Conservation (phyloP, 1,140 invertebrate species). For the Metopolophium dirhodum region DNA sequence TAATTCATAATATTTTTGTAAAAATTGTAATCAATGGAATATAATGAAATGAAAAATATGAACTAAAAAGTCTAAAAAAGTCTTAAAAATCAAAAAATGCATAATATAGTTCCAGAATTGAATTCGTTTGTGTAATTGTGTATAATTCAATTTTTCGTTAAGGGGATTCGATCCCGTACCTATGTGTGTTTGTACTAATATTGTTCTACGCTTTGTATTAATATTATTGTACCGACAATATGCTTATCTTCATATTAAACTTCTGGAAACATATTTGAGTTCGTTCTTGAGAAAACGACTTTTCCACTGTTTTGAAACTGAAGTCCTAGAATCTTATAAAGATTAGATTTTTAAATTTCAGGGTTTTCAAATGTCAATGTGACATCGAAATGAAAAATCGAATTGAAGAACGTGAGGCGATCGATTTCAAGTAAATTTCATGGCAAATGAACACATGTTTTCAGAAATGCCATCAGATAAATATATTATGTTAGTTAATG, state of each 20-base stretch:
- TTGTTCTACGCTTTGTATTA: not conserved
- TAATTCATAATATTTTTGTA: too few relatives aligned
- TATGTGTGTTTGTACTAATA: not conserved
- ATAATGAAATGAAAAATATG: not conserved
- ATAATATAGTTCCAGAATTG: not conserved
- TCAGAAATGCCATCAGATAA: not conserved
- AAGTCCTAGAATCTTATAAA: too few relatives aligned
- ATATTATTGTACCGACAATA: too few relatives aligned
- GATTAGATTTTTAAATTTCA: too few relatives aligned
- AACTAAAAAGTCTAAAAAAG: not conserved
- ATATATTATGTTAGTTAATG: not conserved
- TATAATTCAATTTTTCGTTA: not conserved
- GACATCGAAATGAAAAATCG: too few relatives aligned
- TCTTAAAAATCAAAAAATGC: too few relatives aligned
- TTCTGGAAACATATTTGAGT: not conserved
- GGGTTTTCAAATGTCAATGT: too few relatives aligned
- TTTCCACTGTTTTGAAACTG: not conserved
- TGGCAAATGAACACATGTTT: not conserved
- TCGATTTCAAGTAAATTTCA: not conserved
- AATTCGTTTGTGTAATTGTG: not conserved
- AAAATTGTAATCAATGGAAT: not conserved
- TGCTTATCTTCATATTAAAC: not conserved
- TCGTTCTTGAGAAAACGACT: not conserved
- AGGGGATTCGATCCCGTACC: not conserved
- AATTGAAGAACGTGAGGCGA: not conserved